Evolutionary conservation across 2,888 invertebrate species (phyloP), one percentile per base, ranked within the genome.

Genomic region (Sicus ferrugineus): DNA sequence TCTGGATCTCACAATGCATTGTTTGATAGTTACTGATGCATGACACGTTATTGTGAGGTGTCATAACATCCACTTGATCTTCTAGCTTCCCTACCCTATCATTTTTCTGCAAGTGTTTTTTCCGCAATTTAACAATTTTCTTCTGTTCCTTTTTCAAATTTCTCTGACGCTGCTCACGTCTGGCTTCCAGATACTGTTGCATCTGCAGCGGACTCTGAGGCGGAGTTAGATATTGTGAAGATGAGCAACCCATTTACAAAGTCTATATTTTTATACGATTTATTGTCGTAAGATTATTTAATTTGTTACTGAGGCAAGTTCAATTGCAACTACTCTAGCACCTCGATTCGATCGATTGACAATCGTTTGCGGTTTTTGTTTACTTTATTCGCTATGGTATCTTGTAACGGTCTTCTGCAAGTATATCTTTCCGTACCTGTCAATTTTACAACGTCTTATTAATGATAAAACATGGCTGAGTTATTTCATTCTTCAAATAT

Each of bases 201-300:
- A 78, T 76, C 73, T 82, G 81, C 68, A 84, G 64, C 9, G 85
- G 82, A 79, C 77, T 84, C 48, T 79, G 78, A 6, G 78, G 76
- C 6, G 73, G 73, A 48, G 75, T 76, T 34, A 70, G 30, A 7
- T 71, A 68, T 70, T 79, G 82, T 4, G 86, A 84, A 71, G 80
- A 80, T 54, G 79, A 77, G 65, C 79, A 79, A 38, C 85, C 85
- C 85, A 85, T 54, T 31, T 4, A 59, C 28, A 50, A 9, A 23
- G 11, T 30, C 34, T 52, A 9, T 23, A 7, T 34, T 19, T 31
- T 19, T 34, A 9, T 11, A 52, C 52, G 52, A 3, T 56, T 30
- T 21, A 56, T 16, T 28, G 46, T 14, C 9, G n/a, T 9, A 46
- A 42, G n/a, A 34, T 19, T 21, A 3, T 50, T 4, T 42, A 66